phyloP scores from a whole-genome alignment of 1,140 invertebrate species.

The Eumeta japonica region DNA sequence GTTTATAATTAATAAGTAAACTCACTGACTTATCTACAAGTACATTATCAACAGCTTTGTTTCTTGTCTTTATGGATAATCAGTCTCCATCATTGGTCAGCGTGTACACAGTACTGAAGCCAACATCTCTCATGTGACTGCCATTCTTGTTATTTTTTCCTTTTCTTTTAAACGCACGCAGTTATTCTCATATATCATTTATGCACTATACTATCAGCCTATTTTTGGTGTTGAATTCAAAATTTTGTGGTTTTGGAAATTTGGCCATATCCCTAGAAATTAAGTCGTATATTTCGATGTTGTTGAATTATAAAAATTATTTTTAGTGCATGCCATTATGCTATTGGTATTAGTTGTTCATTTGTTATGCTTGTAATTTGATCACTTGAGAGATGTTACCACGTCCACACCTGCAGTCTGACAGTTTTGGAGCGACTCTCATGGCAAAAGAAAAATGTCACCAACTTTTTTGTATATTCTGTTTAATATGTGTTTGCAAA shows the following conservation, averaged over 20 bases:
- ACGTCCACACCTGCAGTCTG: slow-evolving; percentile 30
- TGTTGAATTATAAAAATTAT: no score
- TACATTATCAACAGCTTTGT: no score
- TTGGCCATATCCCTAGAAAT: no score
- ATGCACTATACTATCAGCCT: no score
- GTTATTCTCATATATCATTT: no score
- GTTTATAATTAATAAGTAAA: no score
- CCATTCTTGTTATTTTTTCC: slow-evolving; percentile 12
- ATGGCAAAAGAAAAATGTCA: no score
- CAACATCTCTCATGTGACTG: slow-evolving; percentile 56
- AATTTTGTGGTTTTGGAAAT: no score
- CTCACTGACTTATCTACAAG: no score
- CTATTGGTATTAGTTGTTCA: slow-evolving; percentile 9
- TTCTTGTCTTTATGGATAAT: no score
- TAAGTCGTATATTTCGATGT: no score
- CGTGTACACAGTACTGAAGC: slow-evolving; percentile 23
- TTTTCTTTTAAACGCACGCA: slow-evolving; percentile 34
- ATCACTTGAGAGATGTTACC: slow-evolving; percentile 54
- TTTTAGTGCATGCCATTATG: slow-evolving; percentile 12
- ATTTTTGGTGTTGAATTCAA: background rate
- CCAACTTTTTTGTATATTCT: slow-evolving; percentile 20
- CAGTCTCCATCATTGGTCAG: background rate
- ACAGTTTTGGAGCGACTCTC: no score
- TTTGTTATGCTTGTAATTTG: background rate
- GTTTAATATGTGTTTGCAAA: slow-evolving; percentile 35